A percentile compares a stretch with the other conserved stretches of the same genome.
phyloP scores from a whole-genome alignment of 2,797 vertebrate species.

The Onychomys torridus region DNA sequence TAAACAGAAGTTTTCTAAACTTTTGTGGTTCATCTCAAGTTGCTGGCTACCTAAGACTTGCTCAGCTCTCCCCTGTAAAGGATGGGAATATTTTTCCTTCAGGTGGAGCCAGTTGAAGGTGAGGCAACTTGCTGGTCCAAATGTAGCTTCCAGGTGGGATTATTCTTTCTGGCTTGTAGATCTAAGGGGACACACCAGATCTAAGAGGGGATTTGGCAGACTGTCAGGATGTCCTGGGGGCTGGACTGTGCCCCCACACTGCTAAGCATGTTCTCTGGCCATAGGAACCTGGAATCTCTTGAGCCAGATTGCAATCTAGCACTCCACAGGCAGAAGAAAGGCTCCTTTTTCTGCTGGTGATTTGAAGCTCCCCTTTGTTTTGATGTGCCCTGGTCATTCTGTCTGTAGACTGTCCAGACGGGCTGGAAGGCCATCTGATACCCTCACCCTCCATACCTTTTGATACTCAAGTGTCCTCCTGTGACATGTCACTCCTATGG shows the following conservation, averaged over 20 bases:
- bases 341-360: background rate
- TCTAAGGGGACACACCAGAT: background rate
- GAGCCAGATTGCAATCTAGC: background rate
- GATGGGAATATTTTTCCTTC: background rate
- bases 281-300: background rate
- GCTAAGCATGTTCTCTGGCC: background rate
- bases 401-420: background rate
- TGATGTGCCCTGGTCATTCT: background rate
- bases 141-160: too few relatives aligned
- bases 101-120: accelerated
- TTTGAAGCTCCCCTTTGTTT: slow-evolving; percentile 12
- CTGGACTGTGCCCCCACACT: accelerated
- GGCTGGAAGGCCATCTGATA: background rate
- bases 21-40: background rate
- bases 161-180: too few relatives aligned
- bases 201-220: background rate
- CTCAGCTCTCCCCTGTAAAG: background rate
- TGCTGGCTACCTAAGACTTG: background rate
- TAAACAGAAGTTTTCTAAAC: background rate
- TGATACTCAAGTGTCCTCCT: background rate
- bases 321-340: background rate
- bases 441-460: background rate
- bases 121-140: background rate
- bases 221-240: background rate
- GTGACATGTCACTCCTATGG: background rate